Evolutionary conservation across 2,113 vertebrate species (phyloP).

Genomic region (Neopipo cinnamomea): DNA sequence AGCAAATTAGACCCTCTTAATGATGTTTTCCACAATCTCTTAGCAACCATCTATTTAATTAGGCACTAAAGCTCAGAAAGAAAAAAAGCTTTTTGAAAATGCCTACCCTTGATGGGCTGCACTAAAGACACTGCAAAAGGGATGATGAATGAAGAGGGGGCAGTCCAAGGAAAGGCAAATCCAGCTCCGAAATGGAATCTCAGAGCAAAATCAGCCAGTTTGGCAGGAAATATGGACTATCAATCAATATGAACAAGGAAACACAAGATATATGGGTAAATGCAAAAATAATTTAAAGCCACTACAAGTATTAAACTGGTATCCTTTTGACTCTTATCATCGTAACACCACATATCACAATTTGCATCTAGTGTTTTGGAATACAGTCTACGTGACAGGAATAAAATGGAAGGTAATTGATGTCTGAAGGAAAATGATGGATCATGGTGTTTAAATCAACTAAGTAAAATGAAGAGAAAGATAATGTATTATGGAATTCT

Average conservation of each 20-base stretch:
- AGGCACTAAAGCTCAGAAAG: slow-evolving; percentile 58
- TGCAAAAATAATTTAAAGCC: not conserved
- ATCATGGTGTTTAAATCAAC: not conserved
- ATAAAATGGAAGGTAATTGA: not conserved
- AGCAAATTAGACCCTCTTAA: slow-evolving; percentile 60
- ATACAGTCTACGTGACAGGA: not conserved
- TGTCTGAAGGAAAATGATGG: not conserved
- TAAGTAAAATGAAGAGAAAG: not conserved
- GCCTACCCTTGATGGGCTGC: not conserved
- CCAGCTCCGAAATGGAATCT: not conserved
- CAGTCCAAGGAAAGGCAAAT: not conserved
- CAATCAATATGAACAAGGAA: not conserved
- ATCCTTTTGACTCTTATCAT: not conserved
- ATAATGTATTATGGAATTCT: not conserved
- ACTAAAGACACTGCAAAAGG: not conserved
- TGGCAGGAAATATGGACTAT: not conserved
- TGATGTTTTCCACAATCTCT: slow-evolving; percentile 67
- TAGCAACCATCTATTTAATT: slow-evolving; percentile 79
- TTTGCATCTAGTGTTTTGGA: not conserved
- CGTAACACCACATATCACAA: not conserved
- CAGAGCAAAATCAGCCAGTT: not conserved
- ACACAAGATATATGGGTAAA: not conserved
- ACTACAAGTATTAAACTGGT: not conserved
- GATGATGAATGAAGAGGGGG: not conserved
- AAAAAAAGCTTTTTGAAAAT: slow-evolving; percentile 44